Percentiles rank a stretch among this genome's conserved stretches.
These are phyloP conservation scores for Laupala kohalensis DNA, from an alignment of 1,140 invertebrate species.

Conservation along the genomic window DNA sequence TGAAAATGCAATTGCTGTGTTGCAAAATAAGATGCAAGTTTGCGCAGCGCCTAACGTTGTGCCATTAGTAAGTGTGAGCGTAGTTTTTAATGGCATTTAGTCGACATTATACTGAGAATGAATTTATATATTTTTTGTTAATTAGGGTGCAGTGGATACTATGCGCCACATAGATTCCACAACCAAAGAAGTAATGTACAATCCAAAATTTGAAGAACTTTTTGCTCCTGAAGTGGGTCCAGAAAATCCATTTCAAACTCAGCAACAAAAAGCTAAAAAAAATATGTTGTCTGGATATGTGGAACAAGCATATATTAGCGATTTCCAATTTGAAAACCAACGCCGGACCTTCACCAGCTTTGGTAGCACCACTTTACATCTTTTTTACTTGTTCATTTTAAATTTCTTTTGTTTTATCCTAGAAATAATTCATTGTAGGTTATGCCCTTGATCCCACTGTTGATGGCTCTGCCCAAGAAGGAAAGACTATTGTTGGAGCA, in stretches of 20 bases:
- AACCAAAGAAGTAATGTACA: conserved; percentile 69
- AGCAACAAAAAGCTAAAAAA: conserved; percentile 71
- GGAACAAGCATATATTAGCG: conserved; percentile 87
- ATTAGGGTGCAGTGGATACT: conserved; percentile 39
- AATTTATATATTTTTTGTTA: neutral
- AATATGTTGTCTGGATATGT: conserved; percentile 92
- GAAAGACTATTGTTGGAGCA: conserved; percentile 54
- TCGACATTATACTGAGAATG: neutral
- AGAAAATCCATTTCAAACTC: conserved; percentile 79
- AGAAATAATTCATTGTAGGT: conserved; percentile 33
- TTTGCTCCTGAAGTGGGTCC: conserved; percentile 87
- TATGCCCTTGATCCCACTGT: conserved; percentile 90
- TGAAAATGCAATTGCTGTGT: conserved; percentile 25
- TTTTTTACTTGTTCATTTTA: no score
- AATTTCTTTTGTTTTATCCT: no score
- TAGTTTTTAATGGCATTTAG: neutral
- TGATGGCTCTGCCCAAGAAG: conserved; percentile 44
- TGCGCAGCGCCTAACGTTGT: conserved; percentile 68
- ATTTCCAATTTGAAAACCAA: conserved; percentile 98
- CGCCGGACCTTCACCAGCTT: conserved; percentile 87
- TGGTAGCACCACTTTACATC: no score
- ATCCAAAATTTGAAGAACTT: conserved; percentile 92
- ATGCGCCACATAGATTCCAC: conserved; percentile 52
- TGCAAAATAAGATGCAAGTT: conserved; percentile 41
- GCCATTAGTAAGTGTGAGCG: conserved; percentile 44